Evolutionary conservation across 2,113 vertebrate genomes (phyloP).

Genomic region (Poeciliopsis occidentalis): DNA sequence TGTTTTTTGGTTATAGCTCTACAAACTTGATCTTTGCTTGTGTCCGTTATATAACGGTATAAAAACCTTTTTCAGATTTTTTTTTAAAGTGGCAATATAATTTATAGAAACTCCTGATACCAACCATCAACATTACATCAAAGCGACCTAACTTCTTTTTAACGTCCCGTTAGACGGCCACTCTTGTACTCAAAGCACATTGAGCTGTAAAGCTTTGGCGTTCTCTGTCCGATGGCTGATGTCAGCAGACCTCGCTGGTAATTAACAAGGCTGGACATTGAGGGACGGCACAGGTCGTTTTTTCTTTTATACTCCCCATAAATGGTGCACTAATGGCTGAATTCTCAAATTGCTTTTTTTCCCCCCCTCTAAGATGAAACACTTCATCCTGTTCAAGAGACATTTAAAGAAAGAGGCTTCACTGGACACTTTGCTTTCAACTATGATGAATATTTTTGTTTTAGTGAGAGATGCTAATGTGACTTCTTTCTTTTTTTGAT

Average conservation of each 20-base stretch:
- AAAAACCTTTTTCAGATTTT: not conserved
- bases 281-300: slow-evolving; percentile 59
- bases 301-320: slow-evolving; percentile 74
- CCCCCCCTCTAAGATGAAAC: slow-evolving; percentile 25
- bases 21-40: not conserved
- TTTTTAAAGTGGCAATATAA: not conserved
- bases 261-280: slow-evolving; percentile 69
- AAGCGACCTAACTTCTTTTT: slow-evolving; percentile 13
- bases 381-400: slow-evolving; percentile 33
- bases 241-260: slow-evolving; percentile 70
- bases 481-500: slow-evolving; percentile 25
- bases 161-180: not conserved
- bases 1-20: not conserved
- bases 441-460: not conserved
- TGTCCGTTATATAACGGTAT: not conserved
- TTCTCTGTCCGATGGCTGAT: slow-evolving; percentile 57
- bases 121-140: slow-evolving; percentile 4
- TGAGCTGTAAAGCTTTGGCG: slow-evolving; percentile 25
- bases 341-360: slow-evolving; percentile 71
- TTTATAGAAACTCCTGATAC: not conserved
- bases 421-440: slow-evolving; percentile 13
- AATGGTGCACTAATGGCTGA: slow-evolving; percentile 72
- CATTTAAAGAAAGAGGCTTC: not conserved
- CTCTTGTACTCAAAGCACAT: not conserved
- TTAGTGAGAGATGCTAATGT: slow-evolving; percentile 12